phyloP scores from a whole-genome alignment of 2,113 vertebrate genomes.

The Mesembrinibis cayennensis region DNA sequence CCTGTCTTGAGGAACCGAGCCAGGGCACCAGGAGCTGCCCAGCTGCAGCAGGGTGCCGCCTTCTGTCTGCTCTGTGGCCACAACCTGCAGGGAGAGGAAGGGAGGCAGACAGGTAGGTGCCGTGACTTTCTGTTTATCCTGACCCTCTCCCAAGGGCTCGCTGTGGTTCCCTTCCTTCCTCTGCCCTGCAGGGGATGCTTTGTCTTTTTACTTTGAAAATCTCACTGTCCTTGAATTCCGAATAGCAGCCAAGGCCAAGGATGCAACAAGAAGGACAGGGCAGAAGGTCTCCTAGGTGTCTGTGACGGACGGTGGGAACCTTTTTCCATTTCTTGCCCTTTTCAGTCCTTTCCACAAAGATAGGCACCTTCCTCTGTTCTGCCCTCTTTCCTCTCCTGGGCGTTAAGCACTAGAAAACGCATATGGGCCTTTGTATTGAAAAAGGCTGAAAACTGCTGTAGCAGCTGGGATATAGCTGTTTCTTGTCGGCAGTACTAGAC shows the following conservation, averaged over 20 bases:
- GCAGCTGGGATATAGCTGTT: not conserved
- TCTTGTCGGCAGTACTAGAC: not conserved
- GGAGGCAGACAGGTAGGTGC: not conserved
- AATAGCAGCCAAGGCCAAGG: not conserved
- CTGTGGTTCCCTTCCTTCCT: not conserved
- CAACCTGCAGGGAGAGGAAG: not conserved
- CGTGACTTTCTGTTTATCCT: not conserved
- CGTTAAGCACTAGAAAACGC: not conserved
- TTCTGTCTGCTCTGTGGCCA: not conserved
- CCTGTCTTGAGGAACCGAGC: not conserved
- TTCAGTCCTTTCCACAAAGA: not conserved
- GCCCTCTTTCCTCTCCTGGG: not conserved
- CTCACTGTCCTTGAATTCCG: not conserved
- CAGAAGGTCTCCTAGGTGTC: not conserved
- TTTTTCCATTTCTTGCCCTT: not conserved
- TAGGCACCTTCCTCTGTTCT: not conserved
- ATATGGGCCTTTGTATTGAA: not conserved
- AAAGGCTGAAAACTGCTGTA: not conserved
- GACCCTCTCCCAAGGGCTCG: not conserved
- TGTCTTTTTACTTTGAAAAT: not conserved
- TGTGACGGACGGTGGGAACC: not conserved
- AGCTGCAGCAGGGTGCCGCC: accelerated
- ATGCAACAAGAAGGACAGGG: not conserved
- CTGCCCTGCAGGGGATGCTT: not conserved
- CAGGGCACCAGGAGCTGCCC: not conserved